phyloP scores from a whole-genome alignment of 2,797 vertebrate species.

The Xenops minutus region DNA sequence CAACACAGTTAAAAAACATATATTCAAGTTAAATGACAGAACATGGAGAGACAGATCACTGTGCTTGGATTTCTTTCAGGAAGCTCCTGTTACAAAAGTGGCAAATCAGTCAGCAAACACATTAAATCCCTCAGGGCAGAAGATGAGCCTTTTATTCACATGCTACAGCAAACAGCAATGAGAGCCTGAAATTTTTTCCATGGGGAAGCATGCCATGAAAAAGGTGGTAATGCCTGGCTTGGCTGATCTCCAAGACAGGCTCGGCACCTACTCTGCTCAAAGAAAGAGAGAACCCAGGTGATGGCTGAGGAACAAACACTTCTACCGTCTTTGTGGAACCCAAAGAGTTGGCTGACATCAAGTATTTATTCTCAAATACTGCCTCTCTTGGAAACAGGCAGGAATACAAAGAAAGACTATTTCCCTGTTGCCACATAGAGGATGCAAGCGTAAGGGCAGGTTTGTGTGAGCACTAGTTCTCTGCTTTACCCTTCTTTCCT shows the following conservation, averaged over 20 bases:
- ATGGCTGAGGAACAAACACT: neutral
- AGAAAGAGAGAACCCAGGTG: neutral
- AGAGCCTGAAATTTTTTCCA: neutral
- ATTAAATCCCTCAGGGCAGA: neutral
- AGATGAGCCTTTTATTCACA: neutral
- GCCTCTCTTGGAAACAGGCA: neutral
- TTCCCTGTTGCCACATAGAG: neutral
- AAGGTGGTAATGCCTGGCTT: neutral
- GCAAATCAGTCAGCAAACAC: neutral
- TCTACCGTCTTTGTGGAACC: neutral
- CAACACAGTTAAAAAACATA: neutral
- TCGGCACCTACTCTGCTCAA: neutral
- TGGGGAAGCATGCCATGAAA: neutral
- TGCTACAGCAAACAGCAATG: neutral
- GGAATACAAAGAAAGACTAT: neutral
- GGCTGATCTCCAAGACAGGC: neutral
- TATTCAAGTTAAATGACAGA: neutral
- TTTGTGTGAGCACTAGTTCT: neutral
- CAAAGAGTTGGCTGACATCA: neutral
- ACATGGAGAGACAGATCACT: neutral
- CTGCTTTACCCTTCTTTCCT: neutral
- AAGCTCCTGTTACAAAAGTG: neutral
- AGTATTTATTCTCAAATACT: neutral
- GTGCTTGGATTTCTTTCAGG: neutral
- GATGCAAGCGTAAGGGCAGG: neutral